Evolutionary conservation across 2,113 vertebrate species (phyloP).

Genomic region (Vulpes vulpes): DNA sequence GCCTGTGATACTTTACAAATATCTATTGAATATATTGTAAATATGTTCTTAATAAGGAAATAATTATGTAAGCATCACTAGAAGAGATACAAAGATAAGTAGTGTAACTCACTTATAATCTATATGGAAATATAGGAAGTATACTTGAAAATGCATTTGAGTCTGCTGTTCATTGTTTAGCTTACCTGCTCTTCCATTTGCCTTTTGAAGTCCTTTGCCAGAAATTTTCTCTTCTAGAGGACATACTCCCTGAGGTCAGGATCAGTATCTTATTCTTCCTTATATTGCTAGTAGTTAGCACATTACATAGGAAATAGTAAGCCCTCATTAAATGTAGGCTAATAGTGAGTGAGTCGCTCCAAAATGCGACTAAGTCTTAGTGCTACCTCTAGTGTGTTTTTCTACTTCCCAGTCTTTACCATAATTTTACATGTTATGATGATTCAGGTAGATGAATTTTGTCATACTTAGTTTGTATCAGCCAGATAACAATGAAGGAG

Average conservation of each 20-base stretch:
- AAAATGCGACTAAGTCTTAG: not conserved
- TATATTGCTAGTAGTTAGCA: not conserved
- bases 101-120: not conserved
- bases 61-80: not conserved
- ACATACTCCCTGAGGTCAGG: not conserved
- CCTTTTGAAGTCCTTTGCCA: slow-evolving; percentile 18
- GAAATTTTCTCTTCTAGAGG: slow-evolving; percentile 41
- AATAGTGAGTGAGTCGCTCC: not conserved
- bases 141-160: slow-evolving; percentile 4
- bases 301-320: not conserved
- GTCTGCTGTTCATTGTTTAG: not conserved
- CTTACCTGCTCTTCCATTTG: not conserved
- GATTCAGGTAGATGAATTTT: slow-evolving; percentile 42
- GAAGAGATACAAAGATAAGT: not conserved
- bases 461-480: slow-evolving; percentile 3
- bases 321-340: not conserved
- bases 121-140: slow-evolving; percentile 41
- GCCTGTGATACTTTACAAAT: slow-evolving; percentile 23
- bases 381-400: not conserved
- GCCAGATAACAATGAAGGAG: not conserved
- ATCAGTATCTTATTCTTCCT: slow-evolving; percentile 5
- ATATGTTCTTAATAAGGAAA: slow-evolving; percentile 14
- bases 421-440: slow-evolving; percentile 23
- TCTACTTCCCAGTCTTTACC: not conserved
- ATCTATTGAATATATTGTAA: slow-evolving; percentile 22